Evolutionary conservation across 2,797 vertebrate species (phyloP), one percentile per base, ranked within the genome.

Genomic region (Zonotrichia albicollis): DNA sequence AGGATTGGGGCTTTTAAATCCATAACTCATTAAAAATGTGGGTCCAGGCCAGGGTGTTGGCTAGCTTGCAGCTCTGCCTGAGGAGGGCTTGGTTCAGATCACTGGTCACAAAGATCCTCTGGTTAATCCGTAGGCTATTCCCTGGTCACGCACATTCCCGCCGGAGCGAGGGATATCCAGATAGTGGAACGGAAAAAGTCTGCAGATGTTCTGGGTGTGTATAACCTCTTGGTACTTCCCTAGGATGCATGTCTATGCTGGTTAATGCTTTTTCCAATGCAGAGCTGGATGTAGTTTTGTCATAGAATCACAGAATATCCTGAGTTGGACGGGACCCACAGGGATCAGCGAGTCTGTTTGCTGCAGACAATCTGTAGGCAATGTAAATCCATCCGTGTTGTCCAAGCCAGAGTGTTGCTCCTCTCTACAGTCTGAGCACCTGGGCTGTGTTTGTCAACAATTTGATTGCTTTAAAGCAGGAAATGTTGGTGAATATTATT

Each of bases 121-220:
- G 76, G 54, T 94, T 76, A 67, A 84, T 46, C 19, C 61, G 51
- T 95, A 99, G 99, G 99, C 90, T 99, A 99, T 93, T 98, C 99
- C 57, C 98, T 99, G 90, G 99, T 99, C 96, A 99, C 99, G 2
- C 98, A 99, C 96, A 99, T 99, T 94, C 99, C 99, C 2, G 98
- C 99, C 38, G 99, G 99, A 42, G 99, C 99, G 43, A 98, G 99
- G 97, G 99, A 99, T 96, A 99, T 99, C 94, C 99, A 99, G 97
- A 98, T 99, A 60, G 99, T 99, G 43, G 99, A 99, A 95, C 98
- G 99, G 97, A 99, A 99, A 97, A 99, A 99, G 96, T 99, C 99
- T 5, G 98, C 99, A 4, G 99, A 99, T 65, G 98, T 99, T 94
- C 97, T 99, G 57, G 99, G 99, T 99, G 87, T 32, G 98, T 98